Base-by-base conservation (phyloP, 2,888 invertebrate genomes). In the Miltochrista miniata region DNA sequence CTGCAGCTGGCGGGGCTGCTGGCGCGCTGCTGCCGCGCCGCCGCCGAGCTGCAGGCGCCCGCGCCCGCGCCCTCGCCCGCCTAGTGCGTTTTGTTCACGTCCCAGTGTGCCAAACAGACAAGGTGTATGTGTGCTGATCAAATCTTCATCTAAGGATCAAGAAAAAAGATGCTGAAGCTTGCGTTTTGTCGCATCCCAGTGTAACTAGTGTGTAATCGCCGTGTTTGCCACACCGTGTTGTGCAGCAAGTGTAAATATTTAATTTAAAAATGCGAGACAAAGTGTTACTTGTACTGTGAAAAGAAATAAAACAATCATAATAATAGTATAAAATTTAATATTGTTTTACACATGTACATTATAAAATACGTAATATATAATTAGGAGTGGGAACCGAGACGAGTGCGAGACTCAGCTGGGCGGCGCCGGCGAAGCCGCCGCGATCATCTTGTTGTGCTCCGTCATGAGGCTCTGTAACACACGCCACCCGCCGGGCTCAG, bases 1-100 rank as follows among this genome's bases (percentile, higher is more conserved):
- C 90, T 99, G 62, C 99, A 99, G 92, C 93, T 99, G 87, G 96
- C 98, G 4, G 98, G 96, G 36, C 92, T 99, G 58, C 89, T 99
- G 56, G 97, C 98, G 1, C 93, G 96, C 63, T 90, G 98, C 54
- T 98, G 98, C 83, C 88, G 90, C 37, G 86, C 81, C 56, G 80
- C 61, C 30, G 52, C 52, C 9, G 24, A 24, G 18, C n/a, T 24
- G 18, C 18, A n/a, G n/a, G n/a, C n/a, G n/a, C n/a, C n/a, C n/a
- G n/a, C n/a, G n/a, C n/a, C 41, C 37, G 30, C 36, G 11, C 12
- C 8, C 9, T 1, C 31, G 3, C 13, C 14, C 29, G 10, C 24
- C 5, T 8, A 7, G 35, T 13, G 35, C n/a, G n/a, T 24, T 12
- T 15, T 34, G 15, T 11, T 2, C 4, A 15, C 1, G n/a, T n/a